Base-by-base conservation (phyloP, 2,797 vertebrate species). In the Galaxias olidus region DNA sequence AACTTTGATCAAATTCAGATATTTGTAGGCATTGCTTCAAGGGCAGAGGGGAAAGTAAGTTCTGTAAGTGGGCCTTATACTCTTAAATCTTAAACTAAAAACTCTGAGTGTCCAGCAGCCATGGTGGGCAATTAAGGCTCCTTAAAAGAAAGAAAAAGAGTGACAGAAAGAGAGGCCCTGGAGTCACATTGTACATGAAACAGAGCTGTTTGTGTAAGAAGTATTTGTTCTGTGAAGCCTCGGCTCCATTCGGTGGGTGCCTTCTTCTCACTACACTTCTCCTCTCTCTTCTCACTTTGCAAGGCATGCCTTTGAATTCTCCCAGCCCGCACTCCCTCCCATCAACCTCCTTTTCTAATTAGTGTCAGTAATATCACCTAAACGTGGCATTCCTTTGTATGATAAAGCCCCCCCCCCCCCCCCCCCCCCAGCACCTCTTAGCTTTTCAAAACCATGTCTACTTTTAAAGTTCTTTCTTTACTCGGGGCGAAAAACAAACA, bases 31-130 rank as follows among this genome's bases (percentile, higher is more conserved):
- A n/a, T n/a, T n/a, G n/a, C n/a, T n/a, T n/a, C n/a, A n/a, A n/a
- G n/a, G n/a, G n/a, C n/a, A n/a, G n/a, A n/a, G n/a, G n/a, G n/a
- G n/a, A n/a, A n/a, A n/a, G n/a, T n/a, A n/a, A n/a, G n/a, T n/a
- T n/a, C n/a, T n/a, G n/a, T n/a, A n/a, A n/a, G n/a, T n/a, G n/a
- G n/a, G n/a, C n/a, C n/a, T n/a, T n/a, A n/a, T n/a, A n/a, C n/a
- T n/a, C n/a, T n/a, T n/a, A n/a, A n/a, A n/a, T n/a, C n/a, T n/a
- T n/a, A n/a, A n/a, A n/a, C n/a, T n/a, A n/a, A n/a, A n/a, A n/a
- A n/a, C n/a, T n/a, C n/a, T n/a, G n/a, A 74, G 71, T 77, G 79
- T 71, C 60, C 68, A 78, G 71, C 71, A 76, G 71, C 74, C 78
- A 75, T 70, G 52, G 4, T 20, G 14, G 47, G 61, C 59, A 82